These are phyloP conservation scores for Drosophila kurseongensis DNA, from an alignment of 1,140 invertebrate species.

Conservation along the genomic window DNA sequence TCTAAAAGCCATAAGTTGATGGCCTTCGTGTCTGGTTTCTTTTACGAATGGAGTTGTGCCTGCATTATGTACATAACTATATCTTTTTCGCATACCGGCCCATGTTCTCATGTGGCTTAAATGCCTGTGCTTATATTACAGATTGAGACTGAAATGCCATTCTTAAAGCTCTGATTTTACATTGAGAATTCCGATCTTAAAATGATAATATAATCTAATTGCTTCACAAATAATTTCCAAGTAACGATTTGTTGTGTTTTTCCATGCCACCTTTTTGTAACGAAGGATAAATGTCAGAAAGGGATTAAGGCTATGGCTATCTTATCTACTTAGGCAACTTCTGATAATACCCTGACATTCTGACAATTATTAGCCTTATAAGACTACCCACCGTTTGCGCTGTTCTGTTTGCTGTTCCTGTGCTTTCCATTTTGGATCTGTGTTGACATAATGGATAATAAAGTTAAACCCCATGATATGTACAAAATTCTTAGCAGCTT, in stretches of 20 bases:
- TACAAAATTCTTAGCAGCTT: constrained; percentile 6
- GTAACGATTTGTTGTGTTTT: neutral
- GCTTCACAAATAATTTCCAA: neutral
- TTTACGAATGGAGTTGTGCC: constrained; percentile 50
- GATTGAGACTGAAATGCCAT: constrained; percentile 76
- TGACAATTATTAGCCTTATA: no score
- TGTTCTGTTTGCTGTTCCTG: neutral
- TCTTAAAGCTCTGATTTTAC: neutral
- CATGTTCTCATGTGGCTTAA: constrained; percentile 14
- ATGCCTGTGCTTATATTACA: constrained; percentile 31
- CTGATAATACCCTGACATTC: neutral
- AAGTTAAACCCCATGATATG: no score
- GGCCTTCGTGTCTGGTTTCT: constrained; percentile 79
- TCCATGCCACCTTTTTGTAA: neutral
- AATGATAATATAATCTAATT: no score
- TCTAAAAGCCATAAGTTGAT: constrained; percentile 67
- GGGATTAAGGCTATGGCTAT: neutral
- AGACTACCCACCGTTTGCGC: neutral
- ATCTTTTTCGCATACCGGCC: constrained; percentile 25
- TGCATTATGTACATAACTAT: constrained; percentile 35
- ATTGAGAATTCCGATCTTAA: neutral
- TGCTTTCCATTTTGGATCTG: neutral
- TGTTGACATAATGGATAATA: neutral
- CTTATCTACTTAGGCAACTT: neutral
- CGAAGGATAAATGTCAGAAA: no score